Conservation (phyloP, 2,797 vertebrate genomes). For the Tympanoctomys barrerae region DNA sequence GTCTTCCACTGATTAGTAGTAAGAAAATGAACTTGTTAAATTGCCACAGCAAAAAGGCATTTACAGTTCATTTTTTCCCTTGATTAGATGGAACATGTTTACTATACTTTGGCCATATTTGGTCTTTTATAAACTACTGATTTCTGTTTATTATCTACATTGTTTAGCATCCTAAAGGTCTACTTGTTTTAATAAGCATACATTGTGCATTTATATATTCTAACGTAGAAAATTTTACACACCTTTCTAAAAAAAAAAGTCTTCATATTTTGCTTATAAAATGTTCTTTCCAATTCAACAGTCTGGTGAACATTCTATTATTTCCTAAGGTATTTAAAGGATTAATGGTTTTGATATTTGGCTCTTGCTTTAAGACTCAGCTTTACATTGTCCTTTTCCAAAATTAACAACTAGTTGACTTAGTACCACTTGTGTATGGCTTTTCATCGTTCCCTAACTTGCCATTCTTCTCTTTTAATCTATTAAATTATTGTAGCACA, state of each 20-base stretch:
- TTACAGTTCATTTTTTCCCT: slow-evolving; percentile 6
- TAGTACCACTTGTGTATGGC: not conserved
- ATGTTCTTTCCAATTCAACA: not conserved
- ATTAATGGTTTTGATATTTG: not conserved
- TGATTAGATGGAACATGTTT: not conserved
- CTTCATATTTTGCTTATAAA: not conserved
- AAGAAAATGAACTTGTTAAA: slow-evolving; percentile 9
- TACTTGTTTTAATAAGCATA: not conserved
- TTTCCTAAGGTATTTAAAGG: slow-evolving; percentile 26
- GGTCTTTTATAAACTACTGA: not conserved
- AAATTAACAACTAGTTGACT: slow-evolving; percentile 14
- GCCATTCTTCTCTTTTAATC: not conserved
- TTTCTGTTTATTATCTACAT: not conserved
- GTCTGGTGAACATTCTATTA: not conserved
- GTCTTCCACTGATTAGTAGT: not conserved
- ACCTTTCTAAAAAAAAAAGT: not conserved
- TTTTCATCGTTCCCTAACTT: not conserved
- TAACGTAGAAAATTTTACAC: not conserved
- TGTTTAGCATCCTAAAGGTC: not conserved
- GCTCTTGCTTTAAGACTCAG: not conserved
- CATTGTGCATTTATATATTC: not conserved
- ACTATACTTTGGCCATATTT: not conserved
- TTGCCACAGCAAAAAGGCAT: not conserved
- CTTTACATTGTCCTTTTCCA: not conserved
- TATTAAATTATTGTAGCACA: not conserved